Evolutionary conservation across 92 coral and sea anemone genomes (phyloP), one percentile per base, ranked within the genome.

Genomic region (Plumapathes pennacea): DNA sequence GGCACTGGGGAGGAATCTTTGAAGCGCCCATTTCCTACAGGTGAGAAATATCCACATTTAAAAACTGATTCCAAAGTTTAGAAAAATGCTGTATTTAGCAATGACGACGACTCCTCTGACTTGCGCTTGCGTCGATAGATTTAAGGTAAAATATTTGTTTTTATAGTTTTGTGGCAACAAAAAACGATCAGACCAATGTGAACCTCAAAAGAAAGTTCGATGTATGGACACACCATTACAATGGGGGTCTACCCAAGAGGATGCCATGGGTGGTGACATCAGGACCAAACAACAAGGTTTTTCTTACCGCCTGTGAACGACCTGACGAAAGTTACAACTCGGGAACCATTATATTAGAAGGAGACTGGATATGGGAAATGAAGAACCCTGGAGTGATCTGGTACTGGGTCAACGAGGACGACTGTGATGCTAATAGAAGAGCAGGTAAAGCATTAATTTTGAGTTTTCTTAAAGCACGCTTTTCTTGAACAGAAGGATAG

Each of bases 361-460:
- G 64, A 6, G 57, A 78, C 41, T 84, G 88, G 88, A 86, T 76
- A 18, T 37, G 64, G 41, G 64, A 57, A n/a, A 81, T 81, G 88
- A 33, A 19, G 12, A 38, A 82, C 44, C 95, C 95, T 8, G 95
- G 88, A 1, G 76, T 74, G 0, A 86, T 86, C 29, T 86, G 95
- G 95, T 86, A 81, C 55, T 86, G 95, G 95, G 82, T 86, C 17
- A 86, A 81, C 49, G 95, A 86, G 50, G 95, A 86, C 45, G 95
- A 86, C 41, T 86, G 95, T 57, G 85, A 76, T 47, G 32, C 29
- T 1, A 73, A 81, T 41, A 81, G 88, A 32, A 40, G 67, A 50
- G 81, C 95, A 43, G 85, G 95, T 86, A n/a, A n/a, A n/a, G 27
- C 10, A 13, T 13, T 26, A 10, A 24, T 1, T 24, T 5, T 4